Percentiles rank a stretch among this genome's conserved stretches.
These are phyloP conservation scores for Eristalis arbustorum DNA, from an alignment of 2,888 invertebrate genomes.

Conservation along the genomic window DNA sequence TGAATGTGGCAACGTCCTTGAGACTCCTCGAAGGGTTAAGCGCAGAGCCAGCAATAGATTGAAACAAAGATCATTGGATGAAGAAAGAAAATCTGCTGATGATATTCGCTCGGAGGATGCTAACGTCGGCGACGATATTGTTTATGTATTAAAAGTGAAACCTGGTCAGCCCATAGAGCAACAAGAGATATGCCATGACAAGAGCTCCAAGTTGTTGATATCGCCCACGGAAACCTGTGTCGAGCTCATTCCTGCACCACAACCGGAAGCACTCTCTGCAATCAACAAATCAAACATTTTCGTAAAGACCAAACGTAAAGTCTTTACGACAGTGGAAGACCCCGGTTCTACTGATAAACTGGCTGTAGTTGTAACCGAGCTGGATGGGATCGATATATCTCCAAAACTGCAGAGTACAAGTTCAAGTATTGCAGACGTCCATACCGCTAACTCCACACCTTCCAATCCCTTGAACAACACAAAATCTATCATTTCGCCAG, in stretches of 20 bases:
- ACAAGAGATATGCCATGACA: constrained; percentile 60
- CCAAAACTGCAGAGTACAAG: neutral
- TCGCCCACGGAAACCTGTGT: constrained; percentile 72
- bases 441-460: constrained; percentile 80
- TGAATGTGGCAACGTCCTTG: constrained; percentile 75
- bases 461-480: constrained; percentile 79
- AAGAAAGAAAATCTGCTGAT: constrained; percentile 74
- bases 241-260: constrained; percentile 68
- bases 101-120: constrained; percentile 63
- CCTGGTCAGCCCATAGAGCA: constrained; percentile 77
- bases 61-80: constrained; percentile 78
- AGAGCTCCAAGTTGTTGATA: constrained; percentile 63
- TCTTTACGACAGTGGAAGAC: constrained; percentile 86
- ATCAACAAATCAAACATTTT: constrained; percentile 83
- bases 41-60: constrained; percentile 78
- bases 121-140: constrained; percentile 76
- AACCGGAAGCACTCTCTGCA: constrained; percentile 41
- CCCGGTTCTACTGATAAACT: constrained; percentile 75
- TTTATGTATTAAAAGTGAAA: constrained; percentile 79
- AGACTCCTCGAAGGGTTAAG: constrained; percentile 79
- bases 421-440: neutral
- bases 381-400: constrained; percentile 57
- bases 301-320: constrained; percentile 89
- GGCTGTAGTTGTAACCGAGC: constrained; percentile 75
- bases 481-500: constrained; percentile 81